Base-by-base conservation (phyloP, 2,888 invertebrate species). In the Malacosoma neustria region DNA sequence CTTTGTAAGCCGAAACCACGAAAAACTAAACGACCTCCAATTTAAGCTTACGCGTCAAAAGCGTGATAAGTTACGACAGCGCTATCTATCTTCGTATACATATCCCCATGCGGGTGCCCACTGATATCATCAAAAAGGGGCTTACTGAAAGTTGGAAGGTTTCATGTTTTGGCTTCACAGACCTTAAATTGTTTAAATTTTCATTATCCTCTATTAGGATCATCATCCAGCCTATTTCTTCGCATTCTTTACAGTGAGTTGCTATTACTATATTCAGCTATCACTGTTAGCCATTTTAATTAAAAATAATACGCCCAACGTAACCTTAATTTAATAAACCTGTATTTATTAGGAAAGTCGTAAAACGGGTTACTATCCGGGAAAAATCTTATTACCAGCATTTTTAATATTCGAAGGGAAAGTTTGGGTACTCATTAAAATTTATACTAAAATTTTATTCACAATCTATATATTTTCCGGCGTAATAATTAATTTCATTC, bases 31-130 rank as follows among this genome's bases (percentile, higher is more conserved):
- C 22, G 22, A 22, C 6, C 9, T 22, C 22, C 22, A 22, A 7
- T 22, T 22, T 22, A 22, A 22, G 22, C 22, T 22, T 22, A 7
- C 22, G 4, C 22, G 22, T 22, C 22, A 22, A 22, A 22, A 5
- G 22, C 22, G 22, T 9, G 74, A 76, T 77, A 77, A 72, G 66
- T 64, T 57, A 40, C 49, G 62, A 53, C 51, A 54, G 48, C 57
- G 65, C 69, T 72, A 77, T 79, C 71, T 73, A 72, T 80, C 79
- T 79, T 79, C 63, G 62, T 69, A 66, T 50, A 63, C 71, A 72
- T 72, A 55, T 67, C 57, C 57, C 61, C 57, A 51, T 56, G 68
- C 71, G 70, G 68, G 62, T 59, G 58, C 69, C 67, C 68, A 58
- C 64, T 64, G 66, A 66, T 72, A 68, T 71, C 64, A 72, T 72